A percentile compares a stretch with the other conserved stretches of the same genome.
phyloP scores from a whole-genome alignment of 2,113 vertebrate species.

The Antigone vipio region DNA sequence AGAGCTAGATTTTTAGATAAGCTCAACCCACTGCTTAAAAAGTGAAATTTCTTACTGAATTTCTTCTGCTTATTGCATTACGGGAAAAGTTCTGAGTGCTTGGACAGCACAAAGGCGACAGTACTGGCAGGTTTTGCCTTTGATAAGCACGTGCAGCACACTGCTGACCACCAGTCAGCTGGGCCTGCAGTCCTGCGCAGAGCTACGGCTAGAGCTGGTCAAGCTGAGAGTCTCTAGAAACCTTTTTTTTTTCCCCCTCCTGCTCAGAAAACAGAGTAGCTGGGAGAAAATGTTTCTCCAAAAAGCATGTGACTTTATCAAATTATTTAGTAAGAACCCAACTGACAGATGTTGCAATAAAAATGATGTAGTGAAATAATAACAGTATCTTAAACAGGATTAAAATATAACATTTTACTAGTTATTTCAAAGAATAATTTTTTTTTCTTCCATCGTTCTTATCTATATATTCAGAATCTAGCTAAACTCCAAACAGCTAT shows the following conservation, averaged over 20 bases:
- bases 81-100: not conserved
- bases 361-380: conserved; percentile 5
- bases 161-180: not conserved
- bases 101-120: not conserved
- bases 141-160: not conserved
- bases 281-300: not conserved
- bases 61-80: not conserved
- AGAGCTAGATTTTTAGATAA: not conserved
- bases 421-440: conserved; percentile 42
- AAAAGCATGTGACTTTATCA: not conserved
- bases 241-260: not conserved
- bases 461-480: not conserved
- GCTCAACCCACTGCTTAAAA: not conserved
- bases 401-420: conserved; percentile 53
- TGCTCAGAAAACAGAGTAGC: not conserved
- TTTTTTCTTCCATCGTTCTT: not conserved
- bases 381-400: conserved; percentile 33
- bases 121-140: not conserved
- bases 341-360: not conserved
- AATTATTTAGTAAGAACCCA: not conserved
- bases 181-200: not conserved
- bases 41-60: not conserved
- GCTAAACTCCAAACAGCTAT: not conserved
- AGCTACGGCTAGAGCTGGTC: not conserved
- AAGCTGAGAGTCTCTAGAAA: not conserved